Base-by-base conservation (phyloP, 2,113 vertebrate species). In the Oceanodroma tethys region DNA sequence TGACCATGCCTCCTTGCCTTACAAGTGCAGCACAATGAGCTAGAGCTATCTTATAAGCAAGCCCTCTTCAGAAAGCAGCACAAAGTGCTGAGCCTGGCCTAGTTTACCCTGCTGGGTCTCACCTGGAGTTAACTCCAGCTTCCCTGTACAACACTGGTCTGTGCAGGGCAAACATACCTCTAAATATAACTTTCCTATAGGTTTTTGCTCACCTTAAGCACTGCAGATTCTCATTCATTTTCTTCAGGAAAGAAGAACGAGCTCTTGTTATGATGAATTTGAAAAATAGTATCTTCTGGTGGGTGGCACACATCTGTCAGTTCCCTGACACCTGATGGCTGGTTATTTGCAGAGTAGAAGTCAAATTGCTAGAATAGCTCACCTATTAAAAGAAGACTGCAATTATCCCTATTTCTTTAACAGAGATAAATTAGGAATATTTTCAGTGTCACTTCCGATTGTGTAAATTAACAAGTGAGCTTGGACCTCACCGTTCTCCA, bases 391-490 rank as follows among this genome's bases (percentile, higher is more conserved):
- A 89, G 32, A 52, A 6, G 12, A 43, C 36, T 81, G 84, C 66
- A 86, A 58, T 91, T 82, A 85, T 70, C n/a, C 16, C 23, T 80
- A 20, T 83, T 76, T 91, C 85, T 87, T 86, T 42, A 82, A 47
- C 59, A 90, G 62, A 94, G 42, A 52, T 48, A 82, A 88, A 78
- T 91, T 47, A 86, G 47, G 38, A 94, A 75, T 78, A 80, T 82
- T 82, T 93, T 85, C 48, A 55, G 29, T 62, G 63, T 91, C 79
- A 74, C n/a, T 47, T 83, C 50, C 71, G 42, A 48, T 55, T 80
- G 50, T 23, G 59, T 90, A 96, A 95, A 94, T 94, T 88, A 93
- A 96, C 79, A 83, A 95, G 53, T 43, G 52, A 93, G 74, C 42
- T 76, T 81, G 62, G 42, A 93, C 53, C 63, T 93, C 63, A 29